phyloP scores from a whole-genome alignment of 2,113 vertebrate species.

The Bostrychus sinensis region DNA sequence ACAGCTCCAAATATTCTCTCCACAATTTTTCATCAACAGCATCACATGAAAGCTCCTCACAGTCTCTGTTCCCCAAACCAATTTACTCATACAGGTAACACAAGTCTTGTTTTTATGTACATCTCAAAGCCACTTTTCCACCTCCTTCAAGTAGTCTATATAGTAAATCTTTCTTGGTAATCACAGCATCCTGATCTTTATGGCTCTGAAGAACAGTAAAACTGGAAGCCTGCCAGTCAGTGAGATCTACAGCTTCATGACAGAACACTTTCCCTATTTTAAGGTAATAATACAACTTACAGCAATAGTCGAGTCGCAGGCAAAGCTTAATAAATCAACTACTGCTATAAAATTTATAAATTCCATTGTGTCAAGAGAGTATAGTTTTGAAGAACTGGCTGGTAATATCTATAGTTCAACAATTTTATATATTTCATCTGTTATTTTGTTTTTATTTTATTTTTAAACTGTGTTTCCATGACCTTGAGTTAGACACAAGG shows the following conservation, averaged over 20 bases:
- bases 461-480: no score
- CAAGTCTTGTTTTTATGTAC: not conserved
- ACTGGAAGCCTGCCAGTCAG: slow-evolving; percentile 96
- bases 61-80: slow-evolving; percentile 91
- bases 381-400: no score
- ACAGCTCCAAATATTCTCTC: slow-evolving; percentile 83
- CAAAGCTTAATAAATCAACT: no score
- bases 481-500: no score
- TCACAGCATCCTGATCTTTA: slow-evolving; percentile 96
- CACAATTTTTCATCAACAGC: slow-evolving; percentile 82
- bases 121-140: not conserved
- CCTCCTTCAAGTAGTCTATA: not conserved
- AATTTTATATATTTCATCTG: no score
- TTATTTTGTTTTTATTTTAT: no score
- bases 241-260: slow-evolving; percentile 99
- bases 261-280: slow-evolving; percentile 97
- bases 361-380: no score
- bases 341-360: no score
- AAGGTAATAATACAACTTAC: no score
- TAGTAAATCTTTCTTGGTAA: slow-evolving; percentile 26
- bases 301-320: no score
- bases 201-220: slow-evolving; percentile 97
- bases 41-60: slow-evolving; percentile 75
- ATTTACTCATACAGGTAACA: slow-evolving; percentile 98
- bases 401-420: no score